Evolutionary conservation across 53 echinoderm and acorn worm genomes (phyloP).

Genomic region (Zoroaster sp.): DNA sequence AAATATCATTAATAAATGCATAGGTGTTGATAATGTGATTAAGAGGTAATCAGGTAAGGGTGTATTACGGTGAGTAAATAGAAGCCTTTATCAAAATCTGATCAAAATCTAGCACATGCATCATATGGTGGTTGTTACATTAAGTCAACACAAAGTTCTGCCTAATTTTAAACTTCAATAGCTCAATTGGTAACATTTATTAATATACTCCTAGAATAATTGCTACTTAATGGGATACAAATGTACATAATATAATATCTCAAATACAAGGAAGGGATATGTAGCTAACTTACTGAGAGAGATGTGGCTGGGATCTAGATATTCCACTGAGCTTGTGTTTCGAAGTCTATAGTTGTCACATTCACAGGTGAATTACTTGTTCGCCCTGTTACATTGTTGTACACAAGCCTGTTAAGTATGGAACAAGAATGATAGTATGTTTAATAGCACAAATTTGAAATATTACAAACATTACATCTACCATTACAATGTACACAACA

Average conservation of each 20-base stretch:
- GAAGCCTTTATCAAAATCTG: not conserved
- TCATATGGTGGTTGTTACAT: not conserved
- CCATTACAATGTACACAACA: not conserved
- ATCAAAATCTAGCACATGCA: not conserved
- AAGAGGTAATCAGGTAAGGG: no score
- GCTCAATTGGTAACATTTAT: no score
- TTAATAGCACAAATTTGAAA: not conserved
- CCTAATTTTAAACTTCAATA: not conserved
- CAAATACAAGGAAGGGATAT: no score
- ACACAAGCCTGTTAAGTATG: conserved; percentile 69
- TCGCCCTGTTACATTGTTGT: conserved; percentile 72
- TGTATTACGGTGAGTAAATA: not conserved
- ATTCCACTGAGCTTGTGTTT: conserved; percentile 88
- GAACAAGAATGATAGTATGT: not conserved
- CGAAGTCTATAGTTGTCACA: conserved; percentile 76
- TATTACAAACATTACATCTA: not conserved
- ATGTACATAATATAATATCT: no score
- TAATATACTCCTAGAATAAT: no score
- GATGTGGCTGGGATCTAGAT: conserved; percentile 87
- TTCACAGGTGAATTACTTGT: conserved; percentile 61
- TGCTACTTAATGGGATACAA: no score
- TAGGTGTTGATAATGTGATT: no score
- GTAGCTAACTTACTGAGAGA: conserved; percentile 78
- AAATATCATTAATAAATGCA: not conserved
- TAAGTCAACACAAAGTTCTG: not conserved